Evolutionary conservation across 1,140 invertebrate genomes (phyloP), one percentile per base, ranked within the genome.

Genomic region (Diuraphis noxia): DNA sequence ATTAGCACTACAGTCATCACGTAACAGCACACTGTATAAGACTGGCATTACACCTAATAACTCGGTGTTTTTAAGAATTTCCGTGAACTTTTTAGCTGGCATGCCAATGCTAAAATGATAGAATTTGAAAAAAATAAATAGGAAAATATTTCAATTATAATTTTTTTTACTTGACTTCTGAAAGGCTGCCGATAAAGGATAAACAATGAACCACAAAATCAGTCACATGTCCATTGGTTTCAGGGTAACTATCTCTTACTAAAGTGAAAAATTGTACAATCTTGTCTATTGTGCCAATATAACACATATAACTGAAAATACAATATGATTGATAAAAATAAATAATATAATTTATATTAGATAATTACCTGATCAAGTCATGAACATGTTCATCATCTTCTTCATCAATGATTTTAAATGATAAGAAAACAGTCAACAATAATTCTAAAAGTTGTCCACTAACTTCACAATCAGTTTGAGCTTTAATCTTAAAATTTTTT

Each of bases 361-460:
- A 38, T 81, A 2, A 90, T 34, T 82, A 91, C 89, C 43, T 82
- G 4, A 91, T 81, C 7, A 91, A 82, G 23, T 91, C 89, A 91
- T 82, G 63, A 38, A 91, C 30, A 17, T 91, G 89, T 52, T 82
- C 89, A 38, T 52, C 49, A n/a, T 91, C 89, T 82, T 82, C 89
- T 40, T 49, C 77, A 36, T 81, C 40, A n/a, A 30, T 38, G 52
- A 49, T 49, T 91, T 91, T 91, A 40, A 91, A 81, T 52, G 89
- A 91, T 40, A 82, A 81, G 13, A 91, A 81, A 81, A 91, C 43
- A 49, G 36, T 79, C 25, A 19, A 21, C 40, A 91, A 52, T 34
- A 91, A 82, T 81, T 91, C 89, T 52, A 91, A 91, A n/a, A 91
- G 36, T 43, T 91, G 89, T 49, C 89, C 77, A 81, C 77, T 91